A percentile compares a stretch with the other conserved stretches of the same genome.
These are phyloP conservation scores for Dendrocincla tyrannina DNA, from an alignment of 2,797 vertebrate genomes.

Conservation along the genomic window DNA sequence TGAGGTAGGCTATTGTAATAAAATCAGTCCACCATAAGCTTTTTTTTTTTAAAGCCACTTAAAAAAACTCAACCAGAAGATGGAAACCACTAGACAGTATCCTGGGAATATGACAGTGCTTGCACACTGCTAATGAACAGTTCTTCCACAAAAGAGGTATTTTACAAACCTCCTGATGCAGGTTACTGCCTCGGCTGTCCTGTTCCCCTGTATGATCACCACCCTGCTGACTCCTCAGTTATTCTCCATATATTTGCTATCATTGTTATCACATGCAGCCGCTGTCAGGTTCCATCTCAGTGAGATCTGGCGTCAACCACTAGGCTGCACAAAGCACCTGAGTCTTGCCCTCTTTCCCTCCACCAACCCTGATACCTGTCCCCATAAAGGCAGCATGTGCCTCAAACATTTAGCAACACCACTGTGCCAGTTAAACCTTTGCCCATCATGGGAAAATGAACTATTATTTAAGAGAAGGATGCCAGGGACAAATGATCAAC, in stretches of 20 bases:
- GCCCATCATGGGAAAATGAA: neutral
- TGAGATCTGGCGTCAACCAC: neutral
- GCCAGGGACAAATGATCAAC: neutral
- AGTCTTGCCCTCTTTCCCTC: neutral
- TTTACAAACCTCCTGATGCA: neutral
- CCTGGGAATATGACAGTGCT: neutral
- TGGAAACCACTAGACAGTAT: neutral
- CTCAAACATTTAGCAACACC: neutral
- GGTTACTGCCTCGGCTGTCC: neutral
- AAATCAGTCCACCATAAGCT: neutral
- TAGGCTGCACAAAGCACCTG: neutral
- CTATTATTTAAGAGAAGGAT: neutral
- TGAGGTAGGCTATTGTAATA: neutral
- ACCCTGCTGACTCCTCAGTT: neutral
- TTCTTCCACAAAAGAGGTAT: neutral
- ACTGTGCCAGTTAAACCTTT: neutral
- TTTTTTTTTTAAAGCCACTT: neutral
- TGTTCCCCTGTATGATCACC: neutral
- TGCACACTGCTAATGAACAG: neutral
- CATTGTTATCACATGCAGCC: neutral
- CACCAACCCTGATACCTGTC: neutral
- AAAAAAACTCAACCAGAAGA: neutral
- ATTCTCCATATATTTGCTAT: neutral
- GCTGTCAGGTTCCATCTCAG: neutral
- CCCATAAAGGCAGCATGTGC: neutral